A percentile compares a stretch with the other conserved stretches of the same genome.
Conservation (phyloP, 1,140 invertebrate species). For the Gerris buenoi region DNA sequence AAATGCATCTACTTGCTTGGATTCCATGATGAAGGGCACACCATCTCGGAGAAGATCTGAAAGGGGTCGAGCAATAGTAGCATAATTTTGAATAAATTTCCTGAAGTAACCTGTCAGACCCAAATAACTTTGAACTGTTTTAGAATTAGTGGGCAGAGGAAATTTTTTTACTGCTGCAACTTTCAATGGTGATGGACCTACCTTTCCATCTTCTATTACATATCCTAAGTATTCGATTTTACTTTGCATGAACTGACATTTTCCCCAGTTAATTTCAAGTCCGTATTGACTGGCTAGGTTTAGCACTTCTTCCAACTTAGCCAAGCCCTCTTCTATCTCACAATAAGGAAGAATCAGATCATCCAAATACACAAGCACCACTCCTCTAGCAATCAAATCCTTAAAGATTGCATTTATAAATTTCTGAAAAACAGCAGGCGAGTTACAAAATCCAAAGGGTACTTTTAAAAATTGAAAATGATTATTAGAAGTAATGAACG, state of each 20-base stretch:
- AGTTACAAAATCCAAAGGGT: conserved; percentile 27
- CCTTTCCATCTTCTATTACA: conserved; percentile 20
- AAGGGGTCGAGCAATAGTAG: conserved; percentile 23
- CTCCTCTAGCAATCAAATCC: conserved; percentile 3
- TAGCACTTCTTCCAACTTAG: conserved; percentile 14
- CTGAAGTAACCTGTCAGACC: conserved; percentile 28
- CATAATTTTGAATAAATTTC: conserved; percentile 26
- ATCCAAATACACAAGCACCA: conserved; percentile 15
- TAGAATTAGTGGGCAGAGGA: conserved; percentile 25
- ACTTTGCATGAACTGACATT: conserved; percentile 24
- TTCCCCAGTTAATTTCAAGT: conserved; percentile 28
- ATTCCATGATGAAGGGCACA: too few relatives aligned
- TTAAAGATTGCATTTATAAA: conserved; percentile 23
- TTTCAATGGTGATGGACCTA: conserved; percentile 23
- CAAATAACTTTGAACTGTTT: conserved; percentile 27
- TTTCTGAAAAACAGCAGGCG: conserved; percentile 21
- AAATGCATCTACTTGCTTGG: too few relatives aligned
- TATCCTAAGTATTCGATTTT: conserved; percentile 27
- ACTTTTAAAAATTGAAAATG: conserved; percentile 23
- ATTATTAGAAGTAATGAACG: conserved; percentile 23
- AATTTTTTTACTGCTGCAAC: conserved; percentile 25
- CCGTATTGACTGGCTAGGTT: conserved; percentile 24
- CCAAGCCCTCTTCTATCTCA: conserved; percentile 7
- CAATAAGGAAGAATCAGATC: conserved; percentile 12
- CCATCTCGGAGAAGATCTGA: conserved; percentile 17